A percentile compares a stretch with the other conserved stretches of the same genome.
These are phyloP conservation scores for Chrosomus eos DNA, from an alignment of 2,797 vertebrate species.

Conservation along the genomic window DNA sequence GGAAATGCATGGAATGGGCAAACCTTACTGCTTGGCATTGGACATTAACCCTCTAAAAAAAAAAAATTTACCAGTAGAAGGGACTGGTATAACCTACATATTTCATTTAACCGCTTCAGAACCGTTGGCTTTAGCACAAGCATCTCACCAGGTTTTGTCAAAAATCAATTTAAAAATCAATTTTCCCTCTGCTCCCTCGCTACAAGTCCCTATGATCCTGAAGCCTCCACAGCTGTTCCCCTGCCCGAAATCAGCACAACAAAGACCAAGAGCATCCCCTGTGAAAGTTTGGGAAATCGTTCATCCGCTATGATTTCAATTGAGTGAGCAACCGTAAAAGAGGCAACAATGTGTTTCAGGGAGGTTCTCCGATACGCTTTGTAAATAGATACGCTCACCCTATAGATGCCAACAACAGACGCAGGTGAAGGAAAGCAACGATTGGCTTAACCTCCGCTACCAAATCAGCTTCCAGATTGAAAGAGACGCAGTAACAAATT, in stretches of 20 bases:
- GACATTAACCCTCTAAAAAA: not conserved
- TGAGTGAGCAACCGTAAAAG: slow-evolving; percentile 18
- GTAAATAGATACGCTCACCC: slow-evolving; percentile 11
- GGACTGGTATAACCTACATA: not conserved
- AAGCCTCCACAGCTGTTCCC: slow-evolving; percentile 60
- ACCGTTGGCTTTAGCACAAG: not conserved
- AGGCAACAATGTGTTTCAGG: slow-evolving; percentile 23
- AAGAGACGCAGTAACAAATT: not conserved
- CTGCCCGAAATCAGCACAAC: slow-evolving; percentile 56
- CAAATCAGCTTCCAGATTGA: not conserved
- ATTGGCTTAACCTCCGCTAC: not conserved
- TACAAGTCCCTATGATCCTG: slow-evolving; percentile 33
- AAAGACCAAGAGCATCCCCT: slow-evolving; percentile 47
- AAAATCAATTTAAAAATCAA: slow-evolving; percentile 56
- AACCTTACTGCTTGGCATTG: slow-evolving; percentile 23
- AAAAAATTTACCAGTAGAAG: slow-evolving; percentile 7
- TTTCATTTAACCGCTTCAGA: slow-evolving; percentile 5
- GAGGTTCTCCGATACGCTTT: not conserved
- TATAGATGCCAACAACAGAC: not conserved
- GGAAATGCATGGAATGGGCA: slow-evolving; percentile 46
- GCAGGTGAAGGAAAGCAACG: not conserved
- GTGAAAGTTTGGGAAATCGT: slow-evolving; percentile 40
- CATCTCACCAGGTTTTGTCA: slow-evolving; percentile 14
- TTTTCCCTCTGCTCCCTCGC: slow-evolving; percentile 40
- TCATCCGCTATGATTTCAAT: slow-evolving; percentile 16